phyloP scores from a whole-genome alignment of 1,140 invertebrate species.

The Cydia amplana region DNA sequence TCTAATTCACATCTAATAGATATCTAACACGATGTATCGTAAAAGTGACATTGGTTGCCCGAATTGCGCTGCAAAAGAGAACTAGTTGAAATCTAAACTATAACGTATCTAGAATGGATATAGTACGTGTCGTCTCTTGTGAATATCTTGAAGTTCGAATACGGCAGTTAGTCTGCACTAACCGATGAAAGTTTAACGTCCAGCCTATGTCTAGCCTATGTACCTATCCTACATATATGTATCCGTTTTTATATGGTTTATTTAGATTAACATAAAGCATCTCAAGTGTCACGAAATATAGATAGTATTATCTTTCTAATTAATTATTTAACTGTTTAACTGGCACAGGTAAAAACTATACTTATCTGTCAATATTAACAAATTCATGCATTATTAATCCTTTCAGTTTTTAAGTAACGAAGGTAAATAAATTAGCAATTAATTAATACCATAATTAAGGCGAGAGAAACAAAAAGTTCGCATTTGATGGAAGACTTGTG shows the following conservation, averaged over 20 bases:
- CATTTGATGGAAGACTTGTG: neutral
- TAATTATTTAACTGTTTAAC: neutral
- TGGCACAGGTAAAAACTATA: neutral
- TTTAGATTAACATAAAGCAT: neutral
- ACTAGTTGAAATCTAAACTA: too few relatives aligned
- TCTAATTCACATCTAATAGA: too few relatives aligned
- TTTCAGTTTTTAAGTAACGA: neutral
- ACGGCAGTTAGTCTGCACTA: neutral
- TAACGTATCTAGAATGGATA: too few relatives aligned
- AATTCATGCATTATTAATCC: conserved; percentile 3
- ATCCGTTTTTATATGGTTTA: neutral
- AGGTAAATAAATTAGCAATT: neutral
- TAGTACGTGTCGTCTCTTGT: too few relatives aligned
- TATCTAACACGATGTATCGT: too few relatives aligned
- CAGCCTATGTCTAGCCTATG: too few relatives aligned
- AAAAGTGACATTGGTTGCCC: too few relatives aligned
- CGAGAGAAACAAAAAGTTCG: neutral
- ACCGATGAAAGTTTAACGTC: neutral
- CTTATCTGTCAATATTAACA: conserved; percentile 17
- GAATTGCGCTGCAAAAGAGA: too few relatives aligned
- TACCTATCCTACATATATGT: too few relatives aligned
- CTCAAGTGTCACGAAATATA: neutral
- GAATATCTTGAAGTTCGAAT: too few relatives aligned
- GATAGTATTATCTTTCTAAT: neutral
- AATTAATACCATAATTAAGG: conserved; percentile 7